Percentiles rank a stretch among this genome's conserved stretches.
phyloP scores from a whole-genome alignment of 2,888 invertebrate genomes.

The Lamellibrachia satsuma region DNA sequence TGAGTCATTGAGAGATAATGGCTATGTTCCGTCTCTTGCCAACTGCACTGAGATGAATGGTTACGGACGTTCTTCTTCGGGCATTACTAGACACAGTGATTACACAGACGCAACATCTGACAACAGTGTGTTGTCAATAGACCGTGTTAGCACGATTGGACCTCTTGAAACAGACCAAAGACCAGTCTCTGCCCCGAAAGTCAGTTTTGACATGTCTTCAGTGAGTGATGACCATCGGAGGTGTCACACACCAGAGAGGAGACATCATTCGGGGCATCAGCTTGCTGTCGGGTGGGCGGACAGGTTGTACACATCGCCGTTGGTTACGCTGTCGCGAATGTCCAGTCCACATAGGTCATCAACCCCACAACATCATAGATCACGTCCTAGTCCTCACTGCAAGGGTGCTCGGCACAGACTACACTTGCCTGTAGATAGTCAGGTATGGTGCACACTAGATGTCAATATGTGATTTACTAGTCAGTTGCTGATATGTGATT shows the following conservation, averaged over 20 bases:
- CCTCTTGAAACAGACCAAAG: background rate
- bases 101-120: background rate
- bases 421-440: slow-evolving; percentile 23
- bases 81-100: background rate
- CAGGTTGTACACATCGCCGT: slow-evolving; percentile 13
- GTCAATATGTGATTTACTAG: no score
- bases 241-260: slow-evolving; percentile 23
- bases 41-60: background rate
- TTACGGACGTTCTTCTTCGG: background rate
- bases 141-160: background rate
- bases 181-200: background rate
- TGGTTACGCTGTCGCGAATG: slow-evolving; percentile 13
- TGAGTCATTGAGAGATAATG: background rate
- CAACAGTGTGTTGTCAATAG: background rate
- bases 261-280: background rate
- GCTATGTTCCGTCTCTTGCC: background rate
- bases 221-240: slow-evolving; percentile 13
- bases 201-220: slow-evolving; percentile 22
- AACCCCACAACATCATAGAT: background rate
- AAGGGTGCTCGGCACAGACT: background rate
- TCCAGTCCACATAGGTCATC: slow-evolving; percentile 8
- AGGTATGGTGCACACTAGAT: background rate
- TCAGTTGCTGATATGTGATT: no score
- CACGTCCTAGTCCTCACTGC: background rate
- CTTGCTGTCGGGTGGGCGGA: slow-evolving; percentile 22